These are phyloP conservation scores for Mimachlamys varia DNA, from an alignment of 2,888 invertebrate genomes.

Conservation along the genomic window DNA sequence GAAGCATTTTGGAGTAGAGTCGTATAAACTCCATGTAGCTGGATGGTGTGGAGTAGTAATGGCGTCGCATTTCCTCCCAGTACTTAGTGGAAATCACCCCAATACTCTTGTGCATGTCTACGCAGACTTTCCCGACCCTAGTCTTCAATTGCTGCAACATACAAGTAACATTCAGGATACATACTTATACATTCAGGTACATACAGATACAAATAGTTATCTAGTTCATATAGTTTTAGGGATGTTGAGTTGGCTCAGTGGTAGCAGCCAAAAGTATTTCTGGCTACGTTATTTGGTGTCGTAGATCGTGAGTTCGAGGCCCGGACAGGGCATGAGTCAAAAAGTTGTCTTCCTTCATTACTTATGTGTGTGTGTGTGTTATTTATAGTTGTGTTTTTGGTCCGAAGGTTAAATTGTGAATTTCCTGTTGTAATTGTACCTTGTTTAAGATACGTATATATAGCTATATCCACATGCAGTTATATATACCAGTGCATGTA, in stretches of 20 bases:
- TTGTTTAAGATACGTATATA: too few relatives aligned
- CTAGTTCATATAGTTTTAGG: too few relatives aligned
- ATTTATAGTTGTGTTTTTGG: too few relatives aligned
- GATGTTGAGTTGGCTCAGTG: too few relatives aligned
- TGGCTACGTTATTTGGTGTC: too few relatives aligned
- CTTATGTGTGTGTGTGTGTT: too few relatives aligned
- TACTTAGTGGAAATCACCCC: slow-evolving; percentile 68
- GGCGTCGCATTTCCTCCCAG: slow-evolving; percentile 78
- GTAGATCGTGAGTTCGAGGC: too few relatives aligned
- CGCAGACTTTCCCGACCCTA: slow-evolving; percentile 77
- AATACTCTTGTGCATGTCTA: slow-evolving; percentile 77
- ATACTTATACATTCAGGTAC: neutral
- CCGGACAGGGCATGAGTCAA: too few relatives aligned
- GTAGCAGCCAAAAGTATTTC: too few relatives aligned
- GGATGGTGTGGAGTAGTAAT: slow-evolving; percentile 80
- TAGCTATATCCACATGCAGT: neutral
- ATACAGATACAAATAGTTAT: slow-evolving; percentile 2
- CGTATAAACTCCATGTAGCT: slow-evolving; percentile 80
- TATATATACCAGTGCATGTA: neutral
- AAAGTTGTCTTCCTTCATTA: too few relatives aligned
- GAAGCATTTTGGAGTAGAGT: slow-evolving; percentile 77
- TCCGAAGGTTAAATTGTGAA: too few relatives aligned
- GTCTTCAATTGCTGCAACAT: slow-evolving; percentile 71
- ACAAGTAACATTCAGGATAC: neutral
- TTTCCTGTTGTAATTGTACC: too few relatives aligned